Evolutionary conservation across 2,113 vertebrate species (phyloP).

Genomic region (Anhinga rufa): DNA sequence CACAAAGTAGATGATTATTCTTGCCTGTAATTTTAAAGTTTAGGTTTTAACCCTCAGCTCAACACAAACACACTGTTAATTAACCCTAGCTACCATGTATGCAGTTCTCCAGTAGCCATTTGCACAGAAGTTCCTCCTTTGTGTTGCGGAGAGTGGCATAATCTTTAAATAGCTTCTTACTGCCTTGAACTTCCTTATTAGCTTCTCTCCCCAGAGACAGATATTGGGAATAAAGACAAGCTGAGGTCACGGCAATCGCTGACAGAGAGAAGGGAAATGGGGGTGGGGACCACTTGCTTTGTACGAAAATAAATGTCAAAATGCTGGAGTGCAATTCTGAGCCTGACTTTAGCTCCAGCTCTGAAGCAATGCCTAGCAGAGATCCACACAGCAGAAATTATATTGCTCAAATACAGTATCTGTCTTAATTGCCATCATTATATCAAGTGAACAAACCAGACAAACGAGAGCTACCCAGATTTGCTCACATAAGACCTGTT

Average conservation of each 20-base stretch:
- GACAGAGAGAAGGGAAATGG: neutral
- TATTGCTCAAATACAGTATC: neutral
- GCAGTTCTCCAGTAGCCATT: neutral
- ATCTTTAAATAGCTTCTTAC: conserved; percentile 49
- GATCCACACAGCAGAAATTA: neutral
- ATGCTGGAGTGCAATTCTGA: neutral
- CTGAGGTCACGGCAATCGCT: neutral
- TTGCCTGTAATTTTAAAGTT: neutral
- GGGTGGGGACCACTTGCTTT: neutral
- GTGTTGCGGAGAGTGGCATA: neutral
- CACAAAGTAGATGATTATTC: neutral
- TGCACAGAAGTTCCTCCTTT: conserved; percentile 14
- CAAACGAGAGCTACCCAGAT: neutral
- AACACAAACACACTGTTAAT: conserved; percentile 34
- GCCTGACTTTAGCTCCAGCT: neutral
- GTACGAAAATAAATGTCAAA: neutral
- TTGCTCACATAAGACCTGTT: accelerated
- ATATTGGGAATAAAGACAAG: conserved; percentile 8
- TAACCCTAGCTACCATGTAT: neutral
- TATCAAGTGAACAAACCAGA: neutral
- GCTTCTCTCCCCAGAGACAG: conserved; percentile 31
- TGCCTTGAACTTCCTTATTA: conserved; percentile 24
- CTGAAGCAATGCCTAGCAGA: neutral
- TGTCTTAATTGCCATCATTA: neutral
- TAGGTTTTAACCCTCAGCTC: neutral